Evolutionary conservation across 1,140 invertebrate species (phyloP).

Genomic region (Atta colombica): DNA sequence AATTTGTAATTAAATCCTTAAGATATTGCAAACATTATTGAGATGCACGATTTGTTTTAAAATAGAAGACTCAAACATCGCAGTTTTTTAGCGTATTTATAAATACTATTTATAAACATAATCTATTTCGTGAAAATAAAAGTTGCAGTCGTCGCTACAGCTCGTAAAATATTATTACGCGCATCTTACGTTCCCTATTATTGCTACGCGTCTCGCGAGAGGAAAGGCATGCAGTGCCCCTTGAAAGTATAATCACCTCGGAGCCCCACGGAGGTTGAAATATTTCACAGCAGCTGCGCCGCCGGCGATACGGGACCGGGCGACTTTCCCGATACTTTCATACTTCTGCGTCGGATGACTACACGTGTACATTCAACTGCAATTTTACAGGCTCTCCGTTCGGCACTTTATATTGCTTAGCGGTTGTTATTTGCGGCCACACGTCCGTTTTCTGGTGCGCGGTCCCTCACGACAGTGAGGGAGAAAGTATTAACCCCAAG

Average conservation of each 20-base stretch:
- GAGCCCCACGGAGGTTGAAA: slow-evolving; percentile 45
- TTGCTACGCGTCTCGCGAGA: slow-evolving; percentile 48
- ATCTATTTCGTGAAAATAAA: slow-evolving; percentile 53
- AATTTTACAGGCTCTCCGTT: slow-evolving; percentile 63
- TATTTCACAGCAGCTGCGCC: slow-evolving; percentile 58
- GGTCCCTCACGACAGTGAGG: not conserved
- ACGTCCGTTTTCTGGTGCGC: slow-evolving; percentile 39
- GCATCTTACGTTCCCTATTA: slow-evolving; percentile 61
- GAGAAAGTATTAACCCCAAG: slow-evolving; percentile 42
- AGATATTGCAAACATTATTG: not conserved
- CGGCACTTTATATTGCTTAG: slow-evolving; percentile 65
- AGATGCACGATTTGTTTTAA: not conserved
- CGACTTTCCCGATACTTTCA: slow-evolving; percentile 64
- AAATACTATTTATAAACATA: slow-evolving; percentile 39
- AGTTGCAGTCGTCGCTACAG: slow-evolving; percentile 40
- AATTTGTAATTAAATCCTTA: not conserved
- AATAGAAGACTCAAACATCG: not conserved
- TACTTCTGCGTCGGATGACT: slow-evolving; percentile 58
- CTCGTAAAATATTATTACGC: slow-evolving; percentile 62
- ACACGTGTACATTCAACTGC: slow-evolving; percentile 65
- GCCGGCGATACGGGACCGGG: slow-evolving; percentile 51
- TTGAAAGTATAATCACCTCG: slow-evolving; percentile 59
- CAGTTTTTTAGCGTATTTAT: not conserved
- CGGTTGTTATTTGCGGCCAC: slow-evolving; percentile 59
- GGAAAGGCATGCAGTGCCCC: slow-evolving; percentile 41